Base-by-base conservation (phyloP, 2,888 invertebrate species). In the Tiliacea citrago region DNA sequence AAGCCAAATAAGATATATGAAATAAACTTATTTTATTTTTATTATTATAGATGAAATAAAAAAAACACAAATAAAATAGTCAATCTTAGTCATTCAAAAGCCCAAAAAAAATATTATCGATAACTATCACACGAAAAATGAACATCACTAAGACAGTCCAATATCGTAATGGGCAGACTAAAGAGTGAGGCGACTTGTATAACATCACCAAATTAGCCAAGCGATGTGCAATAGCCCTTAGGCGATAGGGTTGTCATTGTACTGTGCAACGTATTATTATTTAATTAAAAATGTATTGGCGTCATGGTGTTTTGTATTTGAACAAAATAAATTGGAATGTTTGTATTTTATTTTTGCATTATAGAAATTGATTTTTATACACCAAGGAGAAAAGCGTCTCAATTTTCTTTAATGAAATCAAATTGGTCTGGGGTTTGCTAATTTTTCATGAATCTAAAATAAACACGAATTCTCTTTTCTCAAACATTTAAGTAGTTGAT, bases 161-260 rank as follows among this genome's bases (percentile, higher is more conserved):
- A 96, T 96, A 96, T 94, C 91, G 94, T 96, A 96, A 96, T 96
- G 95, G 95, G 94, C 93, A 93, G 93, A 90, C 94, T 96, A 96
- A 96, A 96, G 95, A 96, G 95, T 95, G 95, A 95, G 91, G 92
- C 93, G 93, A 95, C 95, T 95, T 95, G 96, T 96, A 94, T 91
- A 95, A 96, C 96, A 96, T 96, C 93, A 94, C 96, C 95, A 96
- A 96, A 96, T 96, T 96, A 96, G 95, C 93, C 93, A 88, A 91
- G 90, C 94, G 91, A 93, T 94, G 94, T 94, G 94, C 93, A 94
- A 93, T 94, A 93, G 94, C 95, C 96, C 95, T 93, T 86, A 90
- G 94, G 94, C 93, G 80, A 62, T 84, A 96, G 95, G 96, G 96
- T 83, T 95, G 94, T 61, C 92, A 87, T 47, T 79, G 69, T 81